Conservation (phyloP, 2,888 invertebrate genomes). For the Xylota segnis region DNA sequence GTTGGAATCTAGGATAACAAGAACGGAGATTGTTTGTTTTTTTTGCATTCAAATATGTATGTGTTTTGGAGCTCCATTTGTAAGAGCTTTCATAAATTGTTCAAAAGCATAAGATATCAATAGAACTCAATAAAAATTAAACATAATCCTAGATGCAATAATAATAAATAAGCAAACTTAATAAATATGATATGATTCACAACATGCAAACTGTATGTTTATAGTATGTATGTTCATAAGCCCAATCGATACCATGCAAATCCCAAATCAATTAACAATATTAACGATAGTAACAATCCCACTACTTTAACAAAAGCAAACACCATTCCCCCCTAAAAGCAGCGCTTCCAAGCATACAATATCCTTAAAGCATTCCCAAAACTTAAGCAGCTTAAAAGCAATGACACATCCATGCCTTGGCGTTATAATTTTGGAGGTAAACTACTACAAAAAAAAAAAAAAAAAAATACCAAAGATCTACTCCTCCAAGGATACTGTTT, state of each 20-base stretch:
- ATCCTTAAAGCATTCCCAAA: slow-evolving; percentile 30
- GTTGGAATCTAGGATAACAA: no score
- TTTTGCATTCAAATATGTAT: no score
- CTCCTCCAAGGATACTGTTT: slow-evolving; percentile 44
- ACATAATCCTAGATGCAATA: no score
- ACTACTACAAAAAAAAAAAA: slow-evolving; percentile 42
- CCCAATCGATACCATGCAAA: slow-evolving; percentile 29
- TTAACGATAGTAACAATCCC: neutral
- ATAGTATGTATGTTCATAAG: neutral
- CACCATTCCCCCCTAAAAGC: neutral
- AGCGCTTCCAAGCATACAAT: slow-evolving; percentile 3
- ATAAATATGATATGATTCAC: neutral
- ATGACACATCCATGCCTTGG: slow-evolving; percentile 50
- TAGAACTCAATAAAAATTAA: no score
- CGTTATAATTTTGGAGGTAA: slow-evolving; percentile 28
- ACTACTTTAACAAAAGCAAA: slow-evolving; percentile 11
- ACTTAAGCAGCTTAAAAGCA: slow-evolving; percentile 17
- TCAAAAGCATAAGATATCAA: no score
- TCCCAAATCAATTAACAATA: slow-evolving; percentile 3
- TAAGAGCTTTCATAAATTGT: no score
- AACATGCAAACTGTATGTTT: slow-evolving; percentile 18
- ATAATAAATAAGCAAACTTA: no score
- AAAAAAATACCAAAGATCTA: slow-evolving; percentile 26
- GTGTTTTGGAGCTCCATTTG: no score
- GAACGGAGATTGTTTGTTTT: no score